phyloP scores from a whole-genome alignment of 2,113 vertebrate genomes.

The Tachuris rubrigastra region DNA sequence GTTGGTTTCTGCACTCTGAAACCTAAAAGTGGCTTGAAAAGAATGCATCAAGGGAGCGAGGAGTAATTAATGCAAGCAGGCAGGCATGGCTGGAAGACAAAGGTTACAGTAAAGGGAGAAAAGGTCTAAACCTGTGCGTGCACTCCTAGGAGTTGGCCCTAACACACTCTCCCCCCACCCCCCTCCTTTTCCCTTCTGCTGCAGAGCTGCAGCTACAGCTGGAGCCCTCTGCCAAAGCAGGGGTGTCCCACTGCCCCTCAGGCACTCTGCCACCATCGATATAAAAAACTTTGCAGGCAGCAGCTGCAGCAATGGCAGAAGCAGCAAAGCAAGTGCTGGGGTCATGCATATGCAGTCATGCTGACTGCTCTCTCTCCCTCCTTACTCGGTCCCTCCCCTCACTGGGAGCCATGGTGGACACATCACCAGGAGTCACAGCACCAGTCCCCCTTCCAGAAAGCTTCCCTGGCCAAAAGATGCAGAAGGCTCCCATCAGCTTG shows the following conservation, averaged over 20 bases:
- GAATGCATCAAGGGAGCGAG: slow-evolving; percentile 63
- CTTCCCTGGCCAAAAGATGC: slow-evolving; percentile 23
- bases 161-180: background rate
- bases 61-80: slow-evolving; percentile 80
- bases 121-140: slow-evolving; percentile 13
- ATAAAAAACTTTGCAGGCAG: slow-evolving; percentile 66
- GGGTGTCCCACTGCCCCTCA: slow-evolving; percentile 77
- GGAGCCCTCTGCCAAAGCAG: slow-evolving; percentile 72
- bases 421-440: slow-evolving; percentile 34
- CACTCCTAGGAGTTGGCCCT: slow-evolving; percentile 56
- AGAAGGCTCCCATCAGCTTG: background rate
- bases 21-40: slow-evolving; percentile 74
- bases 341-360: background rate
- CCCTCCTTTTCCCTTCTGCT: slow-evolving; percentile 60
- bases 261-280: slow-evolving; percentile 70
- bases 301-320: background rate
- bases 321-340: background rate
- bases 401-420: slow-evolving; percentile 24
- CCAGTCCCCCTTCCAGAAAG: slow-evolving; percentile 30
- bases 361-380: slow-evolving; percentile 2
- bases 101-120: slow-evolving; percentile 63
- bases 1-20: slow-evolving; percentile 70
- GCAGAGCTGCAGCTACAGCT: slow-evolving; percentile 44
- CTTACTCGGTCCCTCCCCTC: slow-evolving; percentile 29
- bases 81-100: slow-evolving; percentile 75